A percentile compares a stretch with the other conserved stretches of the same genome.
Evolutionary conservation across 2,797 vertebrate genomes (phyloP).

Genomic region (Pristis pectinata): DNA sequence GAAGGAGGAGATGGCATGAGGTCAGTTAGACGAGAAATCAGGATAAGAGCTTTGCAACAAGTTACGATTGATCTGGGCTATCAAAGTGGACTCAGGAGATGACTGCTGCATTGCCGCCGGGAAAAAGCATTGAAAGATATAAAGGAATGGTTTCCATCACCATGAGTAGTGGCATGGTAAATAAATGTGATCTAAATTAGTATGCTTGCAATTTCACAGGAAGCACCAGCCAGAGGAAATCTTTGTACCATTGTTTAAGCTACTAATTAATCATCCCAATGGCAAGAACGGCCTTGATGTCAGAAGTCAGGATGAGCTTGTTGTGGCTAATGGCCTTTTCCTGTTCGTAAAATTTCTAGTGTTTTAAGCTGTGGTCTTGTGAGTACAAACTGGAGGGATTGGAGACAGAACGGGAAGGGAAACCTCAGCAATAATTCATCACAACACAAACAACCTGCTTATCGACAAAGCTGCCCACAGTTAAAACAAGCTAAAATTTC

Average conservation of each 20-base stretch:
- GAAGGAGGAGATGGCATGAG: rapidly evolving
- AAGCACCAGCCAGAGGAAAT: not conserved
- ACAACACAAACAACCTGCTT: conserved; percentile 35
- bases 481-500: conserved; percentile 49
- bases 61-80: conserved; percentile 39
- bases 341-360: conserved; percentile 6
- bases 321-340: conserved; percentile 36
- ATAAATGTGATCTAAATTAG: not conserved
- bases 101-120: conserved; percentile 39
- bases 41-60: conserved; percentile 40
- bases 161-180: conserved; percentile 39
- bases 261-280: not conserved
- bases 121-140: conserved; percentile 38
- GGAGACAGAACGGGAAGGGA: conserved; percentile 19
- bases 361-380: conserved; percentile 28
- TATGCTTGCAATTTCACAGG: not conserved
- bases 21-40: conserved; percentile 12
- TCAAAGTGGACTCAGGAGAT: conserved; percentile 42
- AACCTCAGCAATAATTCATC: conserved; percentile 39
- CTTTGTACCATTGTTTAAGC: conserved; percentile 20
- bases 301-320: conserved; percentile 3
- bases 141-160: conserved; percentile 42
- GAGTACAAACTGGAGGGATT: conserved; percentile 36
- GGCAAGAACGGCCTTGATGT: conserved; percentile 27
- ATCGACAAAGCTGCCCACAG: conserved; percentile 37